Percentiles rank a stretch among this genome's conserved stretches.
phyloP scores from a whole-genome alignment of 2,113 vertebrate genomes.

The Myotis davidii region DNA sequence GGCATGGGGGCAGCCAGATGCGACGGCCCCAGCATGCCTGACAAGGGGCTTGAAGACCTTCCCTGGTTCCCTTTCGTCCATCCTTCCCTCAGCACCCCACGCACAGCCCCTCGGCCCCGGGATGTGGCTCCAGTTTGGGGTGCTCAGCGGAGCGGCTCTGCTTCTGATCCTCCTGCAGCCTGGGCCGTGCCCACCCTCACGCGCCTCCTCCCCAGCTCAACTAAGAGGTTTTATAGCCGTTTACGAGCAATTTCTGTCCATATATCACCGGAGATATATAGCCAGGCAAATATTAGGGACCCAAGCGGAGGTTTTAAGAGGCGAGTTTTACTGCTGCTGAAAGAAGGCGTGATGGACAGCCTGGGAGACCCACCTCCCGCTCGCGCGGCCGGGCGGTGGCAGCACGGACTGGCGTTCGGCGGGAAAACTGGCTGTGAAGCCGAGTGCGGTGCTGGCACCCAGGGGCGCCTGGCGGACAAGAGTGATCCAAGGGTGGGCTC shows the following conservation, averaged over 20 bases:
- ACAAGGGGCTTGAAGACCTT: background rate
- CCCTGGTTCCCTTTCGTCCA: background rate
- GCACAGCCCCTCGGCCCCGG: background rate
- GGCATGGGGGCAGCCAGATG: background rate
- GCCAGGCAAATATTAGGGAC: conserved; percentile 82
- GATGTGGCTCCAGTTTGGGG: background rate
- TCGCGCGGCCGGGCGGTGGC: conserved; percentile 52
- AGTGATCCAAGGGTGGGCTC: background rate
- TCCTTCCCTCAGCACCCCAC: background rate
- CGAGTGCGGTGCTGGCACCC: background rate
- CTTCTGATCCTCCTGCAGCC: background rate
- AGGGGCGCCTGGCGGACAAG: background rate
- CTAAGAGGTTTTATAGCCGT: conserved; percentile 75
- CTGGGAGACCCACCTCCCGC: conserved; percentile 25
- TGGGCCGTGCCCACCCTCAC: background rate
- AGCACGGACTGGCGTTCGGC: conserved; percentile 54
- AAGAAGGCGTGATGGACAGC: conserved; percentile 74
- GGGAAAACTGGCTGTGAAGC: background rate
- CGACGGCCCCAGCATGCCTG: background rate
- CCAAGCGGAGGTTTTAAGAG: conserved; percentile 78
- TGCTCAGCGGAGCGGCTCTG: background rate
- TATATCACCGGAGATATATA: conserved; percentile 81
- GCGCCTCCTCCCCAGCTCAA: conserved; percentile 57
- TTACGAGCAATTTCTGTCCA: conserved; percentile 79
- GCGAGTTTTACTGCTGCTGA: conserved; percentile 78